These are phyloP conservation scores for Isaurus tuberculatus DNA, from an alignment of 92 coral and sea anemone genomes.

Conservation along the genomic window DNA sequence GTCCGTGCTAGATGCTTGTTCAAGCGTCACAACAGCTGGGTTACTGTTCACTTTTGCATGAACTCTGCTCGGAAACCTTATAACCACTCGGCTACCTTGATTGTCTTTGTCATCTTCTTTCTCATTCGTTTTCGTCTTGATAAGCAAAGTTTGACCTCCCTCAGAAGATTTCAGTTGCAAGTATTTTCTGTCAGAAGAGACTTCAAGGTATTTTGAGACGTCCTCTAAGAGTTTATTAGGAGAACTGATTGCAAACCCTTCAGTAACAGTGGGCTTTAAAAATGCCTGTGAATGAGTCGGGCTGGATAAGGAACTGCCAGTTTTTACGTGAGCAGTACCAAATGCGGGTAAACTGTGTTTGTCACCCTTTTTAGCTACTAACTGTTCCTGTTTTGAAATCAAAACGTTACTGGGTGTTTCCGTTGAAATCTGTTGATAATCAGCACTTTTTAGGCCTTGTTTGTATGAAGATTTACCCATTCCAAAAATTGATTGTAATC, in stretches of 20 bases:
- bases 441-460: conserved; percentile 18
- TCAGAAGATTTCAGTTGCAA: conserved; percentile 29
- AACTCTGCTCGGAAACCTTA: conserved; percentile 7
- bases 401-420: conserved; percentile 19
- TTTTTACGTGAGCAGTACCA: neutral
- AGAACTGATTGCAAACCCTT: conserved; percentile 11
- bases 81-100: neutral
- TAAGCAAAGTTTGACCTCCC: conserved; percentile 13
- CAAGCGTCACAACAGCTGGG: conserved; percentile 8
- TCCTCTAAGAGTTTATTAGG: conserved; percentile 21
- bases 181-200: conserved; percentile 35
- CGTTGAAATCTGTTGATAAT: conserved; percentile 7
- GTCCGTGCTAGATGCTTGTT: neutral
- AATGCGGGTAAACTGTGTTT: neutral
- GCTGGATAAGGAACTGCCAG: neutral
- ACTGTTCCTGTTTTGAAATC: conserved; percentile 10
- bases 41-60: neutral
- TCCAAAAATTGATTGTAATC: conserved; percentile 1
- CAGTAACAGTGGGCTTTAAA: conserved; percentile 25
- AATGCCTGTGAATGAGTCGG: neutral
- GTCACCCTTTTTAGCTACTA: conserved; percentile 4
- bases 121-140: neutral
- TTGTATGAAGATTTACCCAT: neutral
- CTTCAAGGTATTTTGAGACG: conserved; percentile 29
- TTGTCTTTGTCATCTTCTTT: neutral